These are phyloP conservation scores for Chaenodraco wilsoni DNA, from an alignment of 2,797 vertebrate genomes.

Conservation along the genomic window DNA sequence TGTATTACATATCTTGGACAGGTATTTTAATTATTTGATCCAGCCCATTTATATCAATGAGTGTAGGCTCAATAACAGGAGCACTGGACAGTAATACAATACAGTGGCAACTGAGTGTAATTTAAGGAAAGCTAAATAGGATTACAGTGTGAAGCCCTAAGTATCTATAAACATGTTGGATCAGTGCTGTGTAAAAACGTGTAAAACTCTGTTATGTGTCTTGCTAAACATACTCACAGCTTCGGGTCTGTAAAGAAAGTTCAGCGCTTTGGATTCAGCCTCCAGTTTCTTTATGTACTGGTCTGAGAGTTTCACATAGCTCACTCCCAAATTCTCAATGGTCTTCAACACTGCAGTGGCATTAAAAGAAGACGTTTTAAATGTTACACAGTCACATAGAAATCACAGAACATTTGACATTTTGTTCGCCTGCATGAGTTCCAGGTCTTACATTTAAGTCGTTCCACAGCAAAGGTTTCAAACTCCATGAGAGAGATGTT, in stretches of 20 bases:
- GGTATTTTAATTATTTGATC: background rate
- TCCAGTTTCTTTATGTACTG: slow-evolving; percentile 83
- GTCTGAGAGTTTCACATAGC: slow-evolving; percentile 80
- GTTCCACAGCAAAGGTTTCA: slow-evolving; percentile 91
- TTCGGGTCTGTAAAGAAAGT: slow-evolving; percentile 85
- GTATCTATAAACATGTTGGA: background rate
- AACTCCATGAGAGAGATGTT: slow-evolving; percentile 92
- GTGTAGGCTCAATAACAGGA: too few species aligned
- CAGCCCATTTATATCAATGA: too few species aligned
- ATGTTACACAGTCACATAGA: background rate
- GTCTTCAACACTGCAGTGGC: slow-evolving; percentile 90
- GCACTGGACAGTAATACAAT: background rate
- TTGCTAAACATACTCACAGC: slow-evolving; percentile 69
- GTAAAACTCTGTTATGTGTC: background rate
- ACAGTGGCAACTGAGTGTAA: background rate
- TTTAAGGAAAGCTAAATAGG: background rate
- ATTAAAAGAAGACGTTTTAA: slow-evolving; percentile 3
- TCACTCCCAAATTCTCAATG: slow-evolving; percentile 92
- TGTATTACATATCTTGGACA: background rate
- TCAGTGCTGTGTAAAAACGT: background rate
- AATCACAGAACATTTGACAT: background rate
- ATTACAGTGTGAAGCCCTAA: background rate
- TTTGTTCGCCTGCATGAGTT: background rate
- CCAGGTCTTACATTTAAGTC: slow-evolving; percentile 87
- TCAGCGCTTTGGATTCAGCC: slow-evolving; percentile 80